Base-by-base conservation (phyloP, 2,113 vertebrate genomes). In the Rousettus leschenaultii region DNA sequence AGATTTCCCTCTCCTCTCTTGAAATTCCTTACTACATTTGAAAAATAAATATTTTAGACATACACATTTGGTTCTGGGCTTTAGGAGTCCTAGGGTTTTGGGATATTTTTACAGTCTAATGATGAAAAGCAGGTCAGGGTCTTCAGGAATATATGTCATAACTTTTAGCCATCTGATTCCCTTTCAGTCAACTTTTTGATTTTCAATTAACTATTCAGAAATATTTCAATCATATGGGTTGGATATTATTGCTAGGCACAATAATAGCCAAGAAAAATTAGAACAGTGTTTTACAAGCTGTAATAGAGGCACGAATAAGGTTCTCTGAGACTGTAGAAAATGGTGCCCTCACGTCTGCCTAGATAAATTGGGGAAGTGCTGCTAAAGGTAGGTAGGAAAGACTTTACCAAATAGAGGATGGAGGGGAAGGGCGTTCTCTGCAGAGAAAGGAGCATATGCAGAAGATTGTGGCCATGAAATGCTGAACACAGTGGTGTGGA, bases 121-220 rank as follows among this genome's bases (percentile, higher is more conserved):
- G 35, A 48, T 33, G 74, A 73, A 83, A 94, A 82, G 45, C 3
- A 10, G 45, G 77, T 43, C 55, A 53, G 1, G 53, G n/a, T 53
- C 48, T 61, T 88, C 30, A 85, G 79, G 59, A 89, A 73, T 85
- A 22, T 30, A 6, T 89, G 40, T 61, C 35, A 30, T 59, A 45
- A 35, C 57, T 86, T 91, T 4, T 57, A 94, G 66, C 19, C 18
- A 40, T 93, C 8, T 65, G 63, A 88, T 63, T 74, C 57, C 70
- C 24, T 91, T 91, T 82, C 24, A 28, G 24, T 94, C 78, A 79
- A 11, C 26, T 48, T 40, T 93, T 68, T 85, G 61, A n/a, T 38
- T 74, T 95, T 93, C 53, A 65, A 73, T 61, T 73, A 71, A 61
- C 90, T 12, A 13, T 73, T 78, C 8, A 91, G 95, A 91, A 70